Percentiles rank a stretch among this genome's conserved stretches.
Conservation (phyloP, 2,113 vertebrate species). For the Tyrannus savana region DNA sequence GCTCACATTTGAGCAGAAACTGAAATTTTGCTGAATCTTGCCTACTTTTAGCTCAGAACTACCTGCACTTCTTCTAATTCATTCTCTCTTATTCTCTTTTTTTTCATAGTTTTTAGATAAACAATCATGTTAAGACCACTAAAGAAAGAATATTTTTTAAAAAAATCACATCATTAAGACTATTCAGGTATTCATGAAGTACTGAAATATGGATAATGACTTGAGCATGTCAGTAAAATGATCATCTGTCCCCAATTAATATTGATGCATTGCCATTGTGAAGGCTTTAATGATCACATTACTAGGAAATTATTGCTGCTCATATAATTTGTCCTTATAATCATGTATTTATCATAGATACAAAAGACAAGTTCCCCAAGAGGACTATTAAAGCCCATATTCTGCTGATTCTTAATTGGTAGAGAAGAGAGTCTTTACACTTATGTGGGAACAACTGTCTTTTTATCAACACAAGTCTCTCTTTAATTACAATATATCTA, state of each 20-base stretch:
- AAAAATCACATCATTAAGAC: conserved; percentile 77
- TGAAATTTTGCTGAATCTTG: not conserved
- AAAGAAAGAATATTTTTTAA: conserved; percentile 35
- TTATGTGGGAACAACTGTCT: conserved; percentile 49
- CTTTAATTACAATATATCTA: conserved; percentile 51
- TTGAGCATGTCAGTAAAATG: conserved; percentile 78
- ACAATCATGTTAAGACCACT: conserved; percentile 4
- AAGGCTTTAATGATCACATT: conserved; percentile 86
- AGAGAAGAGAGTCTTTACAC: conserved; percentile 55
- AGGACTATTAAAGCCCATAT: conserved; percentile 75
- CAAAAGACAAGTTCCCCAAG: conserved; percentile 74
- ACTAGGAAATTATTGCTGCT: conserved; percentile 86
- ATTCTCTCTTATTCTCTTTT: not conserved
- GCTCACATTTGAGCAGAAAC: not conserved
- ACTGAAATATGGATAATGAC: conserved; percentile 81
- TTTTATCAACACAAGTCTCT: conserved; percentile 58
- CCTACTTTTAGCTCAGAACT: not conserved
- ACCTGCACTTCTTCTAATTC: not conserved
- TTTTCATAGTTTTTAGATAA: conserved; percentile 59
- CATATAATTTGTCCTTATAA: conserved; percentile 91
- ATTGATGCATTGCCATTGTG: conserved; percentile 85
- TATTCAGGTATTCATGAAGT: conserved; percentile 78
- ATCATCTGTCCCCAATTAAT: conserved; percentile 92
- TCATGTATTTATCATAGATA: conserved; percentile 87
- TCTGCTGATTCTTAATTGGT: conserved; percentile 74